Evolutionary conservation across 2,797 vertebrate species (phyloP), one percentile per base, ranked within the genome.

Genomic region (Dendrocincla fuliginosa): DNA sequence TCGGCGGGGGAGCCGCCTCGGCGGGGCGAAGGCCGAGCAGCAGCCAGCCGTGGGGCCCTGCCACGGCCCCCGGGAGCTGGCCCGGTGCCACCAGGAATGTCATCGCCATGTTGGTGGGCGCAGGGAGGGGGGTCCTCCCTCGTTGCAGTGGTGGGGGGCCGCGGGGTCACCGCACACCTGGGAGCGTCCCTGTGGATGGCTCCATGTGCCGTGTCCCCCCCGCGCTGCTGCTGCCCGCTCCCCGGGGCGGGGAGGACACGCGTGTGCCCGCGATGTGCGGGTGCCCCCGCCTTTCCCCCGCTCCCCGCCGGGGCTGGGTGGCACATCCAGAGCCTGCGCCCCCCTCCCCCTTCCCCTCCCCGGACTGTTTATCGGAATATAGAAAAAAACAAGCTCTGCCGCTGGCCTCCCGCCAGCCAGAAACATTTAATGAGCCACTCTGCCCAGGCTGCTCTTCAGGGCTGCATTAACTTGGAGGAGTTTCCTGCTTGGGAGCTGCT

Each of bases 391-490:
- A 97, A 97, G 95, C 96, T 93, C 96, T 91, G 84, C 84, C 11
- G 83, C 94, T 97, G 97, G 97, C 95, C 94, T 95, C 90, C 95
- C 93, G 96, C 97, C 97, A 96, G 94, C 95, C 92, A 96, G 97
- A 93, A 97, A 95, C 96, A 96, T 97, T 97, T 97, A 97, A 96
- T 96, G 97, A 97, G 95, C 91, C 79, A 56, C 94, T 95, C 91
- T 89, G 93, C 82, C 91, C 94, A 94, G 93, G 93, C 95, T 96
- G 96, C 95, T 96, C 93, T 94, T 94, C 17, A 41, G 89, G 90
- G 92, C 90, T 95, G 96, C 93, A 64, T 97, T 96, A 95, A 97
- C 95, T 96, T 96, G 96, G 95, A 97, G 94, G 95, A 97, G 97
- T 97, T 97, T 96, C 97, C 90, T 94, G 97, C 94, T 92, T 90